Evolutionary conservation across 2,888 invertebrate genomes (phyloP).

Genomic region (Leptopilina syphax): DNA sequence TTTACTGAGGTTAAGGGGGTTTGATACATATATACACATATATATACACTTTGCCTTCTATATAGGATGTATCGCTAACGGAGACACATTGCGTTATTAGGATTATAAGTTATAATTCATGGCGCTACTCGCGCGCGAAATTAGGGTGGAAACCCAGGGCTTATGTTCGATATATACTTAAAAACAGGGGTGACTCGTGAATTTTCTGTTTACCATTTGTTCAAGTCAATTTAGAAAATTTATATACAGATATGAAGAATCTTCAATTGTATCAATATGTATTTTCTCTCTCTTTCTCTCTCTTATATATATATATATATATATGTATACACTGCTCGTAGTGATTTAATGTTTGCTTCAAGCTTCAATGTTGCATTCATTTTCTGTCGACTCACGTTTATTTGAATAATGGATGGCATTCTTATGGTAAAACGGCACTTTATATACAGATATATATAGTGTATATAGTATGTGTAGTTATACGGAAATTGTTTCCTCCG

Average conservation of each 20-base stretch:
- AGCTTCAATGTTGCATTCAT: constrained; percentile 11
- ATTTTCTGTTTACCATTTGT: constrained; percentile 27
- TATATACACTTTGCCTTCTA: background rate
- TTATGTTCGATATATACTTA: background rate
- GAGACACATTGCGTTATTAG: constrained; percentile 42
- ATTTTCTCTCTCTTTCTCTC: too few species aligned
- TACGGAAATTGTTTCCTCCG: too few species aligned
- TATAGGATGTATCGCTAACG: constrained; percentile 38
- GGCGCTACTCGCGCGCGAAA: constrained; percentile 36
- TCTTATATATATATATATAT: background rate
- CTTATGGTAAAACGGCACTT: background rate
- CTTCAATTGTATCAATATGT: constrained; percentile 16
- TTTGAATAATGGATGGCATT: constrained; percentile 10
- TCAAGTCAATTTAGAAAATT: constrained; percentile 24
- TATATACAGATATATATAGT: too few species aligned
- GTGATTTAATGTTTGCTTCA: constrained; percentile 20
- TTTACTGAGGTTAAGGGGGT: constrained; percentile 38
- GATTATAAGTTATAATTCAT: constrained; percentile 42
- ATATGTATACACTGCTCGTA: too few species aligned
- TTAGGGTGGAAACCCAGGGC: constrained; percentile 28
- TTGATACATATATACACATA: constrained; percentile 5
- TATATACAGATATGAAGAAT: background rate
- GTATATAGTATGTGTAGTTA: too few species aligned
- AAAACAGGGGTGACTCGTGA: constrained; percentile 24
- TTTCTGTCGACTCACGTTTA: background rate